Base-by-base conservation (phyloP, 2,888 invertebrate genomes). In the Napeogenes sylphis region DNA sequence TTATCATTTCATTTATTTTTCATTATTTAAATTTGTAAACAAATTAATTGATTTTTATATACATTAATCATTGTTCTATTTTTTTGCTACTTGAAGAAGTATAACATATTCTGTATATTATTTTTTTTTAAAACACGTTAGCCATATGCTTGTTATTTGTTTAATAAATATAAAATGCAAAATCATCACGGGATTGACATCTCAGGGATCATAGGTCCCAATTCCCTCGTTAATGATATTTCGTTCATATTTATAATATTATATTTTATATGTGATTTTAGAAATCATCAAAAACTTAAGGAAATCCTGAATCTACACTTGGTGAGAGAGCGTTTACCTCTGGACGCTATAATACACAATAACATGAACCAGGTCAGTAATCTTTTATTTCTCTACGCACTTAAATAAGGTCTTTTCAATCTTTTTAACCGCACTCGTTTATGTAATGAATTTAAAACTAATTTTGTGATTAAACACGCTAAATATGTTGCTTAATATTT, bases 271-370 rank as follows among this genome's bases (percentile, higher is more conserved):
- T 58, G 12, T 60, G 4, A 54, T 63, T 60, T 56, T 75, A 93
- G 92, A 68, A 94, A 96, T 79, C 93, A 93, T 71, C 92, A 93
- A 65, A 93, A 93, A 71, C 91, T 97, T 76, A 92, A 92, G 68
- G 95, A 97, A 68, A 95, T 97, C 73, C 85, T 97, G 59, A 94
- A 94, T 73, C 92, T 97, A 78, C 97, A 98, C 84, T 91, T 97
- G 70, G 95, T 97, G 21, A 93, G 93, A 67, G 94, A 95, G 73
- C 91, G 94, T 64, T 87, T 97, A 56, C 94, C 95, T 13, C 91
- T 95, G 72, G 95, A 96, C 62, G 92, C 93, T 68, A 96, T 97
- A 64, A 92, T 93, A 62, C 92, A 94, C 71, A 94, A 93, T 76
- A 94, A 94, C 76, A 91, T 92, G 75, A 93, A 92, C 76, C 92